Percentiles rank a stretch among this genome's conserved stretches.
phyloP scores from a whole-genome alignment of 2,797 vertebrate species.

The Pseudochaenichthys georgianus region DNA sequence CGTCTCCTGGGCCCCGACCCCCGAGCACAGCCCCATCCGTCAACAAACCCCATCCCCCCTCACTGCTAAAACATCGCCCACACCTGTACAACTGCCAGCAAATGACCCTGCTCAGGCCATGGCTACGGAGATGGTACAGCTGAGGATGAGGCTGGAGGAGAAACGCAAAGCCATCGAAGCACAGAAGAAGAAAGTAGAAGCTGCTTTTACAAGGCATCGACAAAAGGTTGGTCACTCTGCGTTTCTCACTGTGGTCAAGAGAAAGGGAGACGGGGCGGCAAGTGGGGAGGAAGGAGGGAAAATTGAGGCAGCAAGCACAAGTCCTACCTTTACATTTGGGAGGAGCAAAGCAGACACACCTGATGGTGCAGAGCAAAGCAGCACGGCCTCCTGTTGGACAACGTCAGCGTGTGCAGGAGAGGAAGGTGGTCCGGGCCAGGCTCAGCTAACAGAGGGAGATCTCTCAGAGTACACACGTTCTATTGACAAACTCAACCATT shows the following conservation, averaged over 20 bases:
- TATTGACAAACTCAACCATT: conserved; percentile 96
- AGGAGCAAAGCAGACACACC: conserved; percentile 86
- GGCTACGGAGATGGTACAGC: conserved; percentile 96
- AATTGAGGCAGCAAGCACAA: conserved; percentile 69
- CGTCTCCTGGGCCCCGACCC: conserved; percentile 93
- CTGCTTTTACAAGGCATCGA: conserved; percentile 93
- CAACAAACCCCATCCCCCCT: conserved; percentile 67
- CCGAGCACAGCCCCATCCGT: conserved; percentile 88
- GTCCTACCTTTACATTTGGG: conserved; percentile 79
- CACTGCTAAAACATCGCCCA: conserved; percentile 35
- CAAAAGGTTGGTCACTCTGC: conserved; percentile 97
- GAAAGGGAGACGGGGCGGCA: conserved; percentile 89
- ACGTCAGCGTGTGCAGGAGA: conserved; percentile 85
- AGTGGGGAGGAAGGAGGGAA: conserved; percentile 87
- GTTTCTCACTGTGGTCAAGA: conserved; percentile 96
- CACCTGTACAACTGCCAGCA: conserved; percentile 73
- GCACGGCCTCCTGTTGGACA: conserved; percentile 80
- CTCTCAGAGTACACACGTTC: conserved; percentile 94
- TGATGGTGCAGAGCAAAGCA: conserved; percentile 84
- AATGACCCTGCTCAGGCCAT: conserved; percentile 94
- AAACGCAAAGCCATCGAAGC: conserved; percentile 98
- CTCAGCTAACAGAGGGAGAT: conserved; percentile 87
- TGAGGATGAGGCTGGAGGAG: conserved; percentile 97
- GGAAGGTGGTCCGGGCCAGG: conserved; percentile 63
- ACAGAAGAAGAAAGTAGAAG: conserved; percentile 98